phyloP scores from a whole-genome alignment of 2,797 vertebrate genomes.

The Platyrinchus mystaceus region DNA sequence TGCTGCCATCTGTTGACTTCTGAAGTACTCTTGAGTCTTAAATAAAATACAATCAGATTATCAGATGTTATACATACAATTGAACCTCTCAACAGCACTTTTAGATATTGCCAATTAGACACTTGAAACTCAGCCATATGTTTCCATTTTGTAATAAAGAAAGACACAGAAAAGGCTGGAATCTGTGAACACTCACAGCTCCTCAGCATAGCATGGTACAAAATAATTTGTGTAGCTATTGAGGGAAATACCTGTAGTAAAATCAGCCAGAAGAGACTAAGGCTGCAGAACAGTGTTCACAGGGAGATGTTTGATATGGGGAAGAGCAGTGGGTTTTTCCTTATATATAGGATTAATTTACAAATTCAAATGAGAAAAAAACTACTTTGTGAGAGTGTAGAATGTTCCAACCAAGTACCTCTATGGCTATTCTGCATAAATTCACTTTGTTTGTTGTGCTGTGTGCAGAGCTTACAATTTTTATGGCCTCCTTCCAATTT shows the following conservation, averaged over 20 bases:
- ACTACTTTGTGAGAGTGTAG: background rate
- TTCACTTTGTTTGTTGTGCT: background rate
- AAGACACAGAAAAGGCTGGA: constrained; percentile 10
- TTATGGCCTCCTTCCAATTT: background rate
- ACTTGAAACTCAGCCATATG: constrained; percentile 50
- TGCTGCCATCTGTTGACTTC: constrained; percentile 72
- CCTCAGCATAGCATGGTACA: background rate
- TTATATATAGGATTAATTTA: background rate
- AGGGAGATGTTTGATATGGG: background rate
- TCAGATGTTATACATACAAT: constrained; percentile 30
- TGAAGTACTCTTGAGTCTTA: constrained; percentile 35
- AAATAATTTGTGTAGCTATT: background rate
- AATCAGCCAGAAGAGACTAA: background rate
- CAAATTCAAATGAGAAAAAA: background rate
- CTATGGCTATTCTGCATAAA: background rate
- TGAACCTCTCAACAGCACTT: constrained; percentile 31
- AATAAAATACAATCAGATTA: constrained; percentile 52
- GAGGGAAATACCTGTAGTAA: background rate
- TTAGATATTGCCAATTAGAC: constrained; percentile 44
- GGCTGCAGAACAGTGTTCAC: background rate
- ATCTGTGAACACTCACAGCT: background rate
- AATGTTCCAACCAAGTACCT: background rate
- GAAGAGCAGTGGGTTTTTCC: background rate
- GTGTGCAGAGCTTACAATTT: rapidly evolving
- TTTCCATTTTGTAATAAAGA: constrained; percentile 21